A percentile compares a stretch with the other conserved stretches of the same genome.
phyloP scores from a whole-genome alignment of 2,888 invertebrate genomes.

The Drosophila stalkeri region DNA sequence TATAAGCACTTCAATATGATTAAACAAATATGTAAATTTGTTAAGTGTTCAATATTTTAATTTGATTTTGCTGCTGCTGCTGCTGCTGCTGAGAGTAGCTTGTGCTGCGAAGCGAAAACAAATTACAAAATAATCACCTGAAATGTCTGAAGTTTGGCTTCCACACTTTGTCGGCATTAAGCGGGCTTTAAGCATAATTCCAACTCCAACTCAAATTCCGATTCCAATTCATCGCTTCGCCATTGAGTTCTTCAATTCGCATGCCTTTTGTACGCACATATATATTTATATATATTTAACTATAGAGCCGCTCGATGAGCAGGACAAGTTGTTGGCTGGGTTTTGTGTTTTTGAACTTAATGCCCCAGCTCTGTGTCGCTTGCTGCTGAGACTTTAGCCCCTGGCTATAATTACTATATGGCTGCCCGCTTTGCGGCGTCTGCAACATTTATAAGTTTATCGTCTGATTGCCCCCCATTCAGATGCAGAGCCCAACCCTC shows the following conservation, averaged over 20 bases:
- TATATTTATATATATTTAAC: slow-evolving; percentile 11
- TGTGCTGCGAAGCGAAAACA: slow-evolving; percentile 34
- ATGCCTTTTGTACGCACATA: slow-evolving; percentile 3
- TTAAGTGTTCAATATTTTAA: slow-evolving; percentile 7
- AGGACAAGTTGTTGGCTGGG: slow-evolving; percentile 44
- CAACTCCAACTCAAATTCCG: not conserved
- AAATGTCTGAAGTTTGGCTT: slow-evolving; percentile 45
- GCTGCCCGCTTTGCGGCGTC: slow-evolving; percentile 77
- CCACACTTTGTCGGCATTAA: slow-evolving; percentile 28
- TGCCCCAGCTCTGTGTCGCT: slow-evolving; percentile 26
- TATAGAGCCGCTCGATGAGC: slow-evolving; percentile 19
- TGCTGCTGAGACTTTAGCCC: slow-evolving; percentile 63
- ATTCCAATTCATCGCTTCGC: slow-evolving; percentile 3
- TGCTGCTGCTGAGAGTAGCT: slow-evolving; percentile 20
- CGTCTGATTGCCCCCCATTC: slow-evolving; percentile 68
- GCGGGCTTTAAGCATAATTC: slow-evolving; percentile 33
- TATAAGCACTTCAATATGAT: not conserved
- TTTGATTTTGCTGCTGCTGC: slow-evolving; percentile 32
- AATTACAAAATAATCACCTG: slow-evolving; percentile 53
- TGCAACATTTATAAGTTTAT: slow-evolving; percentile 80
- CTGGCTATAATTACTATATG: slow-evolving; percentile 77
- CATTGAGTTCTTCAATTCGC: slow-evolving; percentile 19
- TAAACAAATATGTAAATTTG: slow-evolving; percentile 12
- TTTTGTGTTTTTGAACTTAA: slow-evolving; percentile 43
- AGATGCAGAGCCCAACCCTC: not conserved